Base-by-base conservation (phyloP, 2,888 invertebrate genomes). In the Trachelus iudaicus region DNA sequence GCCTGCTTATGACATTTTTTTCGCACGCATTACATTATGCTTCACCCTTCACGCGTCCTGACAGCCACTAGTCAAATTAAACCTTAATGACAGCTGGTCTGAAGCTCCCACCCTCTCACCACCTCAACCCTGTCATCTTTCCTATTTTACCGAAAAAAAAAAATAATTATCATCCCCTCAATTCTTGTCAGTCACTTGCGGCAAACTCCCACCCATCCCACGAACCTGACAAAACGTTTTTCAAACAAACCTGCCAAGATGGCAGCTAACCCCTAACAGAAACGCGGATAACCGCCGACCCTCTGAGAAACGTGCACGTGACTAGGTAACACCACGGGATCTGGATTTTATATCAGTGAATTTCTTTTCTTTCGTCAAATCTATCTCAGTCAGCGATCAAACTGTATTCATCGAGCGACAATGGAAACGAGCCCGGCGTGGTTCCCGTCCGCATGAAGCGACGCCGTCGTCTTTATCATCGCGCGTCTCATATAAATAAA, bases 401-500 rank as follows among this genome's bases (percentile, higher is more conserved):
- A 71, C 76, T 79, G 81, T 80, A 81, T 81, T 81, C 82, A 80
- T 75, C 75, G 73, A 30, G 77, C 79, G 79, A 85, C 86, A 86
- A 86, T 85, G 77, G 81, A 37, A 77, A 74, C 75, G 80, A 69
- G 79, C 75, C 56, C 73, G 69, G 69, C 34, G 40, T 79, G 30
- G n/a, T 56, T 31, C 40, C 69, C 73, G 76, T 37, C 73, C 73
- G 73, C 76, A 74, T 69, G 69, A 31, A 75, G 34, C 71, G 80
- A 74, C 73, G 37, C 69, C 75, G 83, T 80, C 81, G 79, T 80
- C 80, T 80, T 77, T 81, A 77, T 73, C 82, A 76, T 68, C 15
- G 56, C 78, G 81, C 80, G 79, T 85, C 86, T 85, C 84, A 81
- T 87, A 87, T 87, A 89, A 89, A 89, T 89, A 89, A 89, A 89